These are phyloP conservation scores for Gila orcuttii DNA, from an alignment of 2,113 vertebrate genomes.

Conservation along the genomic window DNA sequence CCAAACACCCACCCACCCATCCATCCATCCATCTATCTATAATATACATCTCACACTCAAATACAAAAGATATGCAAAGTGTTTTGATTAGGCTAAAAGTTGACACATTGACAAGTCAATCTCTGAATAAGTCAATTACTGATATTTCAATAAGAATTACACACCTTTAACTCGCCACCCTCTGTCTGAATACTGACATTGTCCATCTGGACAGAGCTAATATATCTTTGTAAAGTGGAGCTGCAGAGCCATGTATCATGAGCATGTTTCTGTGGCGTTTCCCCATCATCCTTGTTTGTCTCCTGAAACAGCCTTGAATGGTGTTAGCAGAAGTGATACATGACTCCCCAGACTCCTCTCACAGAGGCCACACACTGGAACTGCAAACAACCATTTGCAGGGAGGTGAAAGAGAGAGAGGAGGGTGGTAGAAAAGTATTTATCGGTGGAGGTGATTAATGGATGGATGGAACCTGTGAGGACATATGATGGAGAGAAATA, in stretches of 20 bases:
- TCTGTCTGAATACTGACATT: conserved; percentile 30
- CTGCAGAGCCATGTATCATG: conserved; percentile 48
- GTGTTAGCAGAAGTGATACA: conserved; percentile 42
- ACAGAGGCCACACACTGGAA: conserved; percentile 38
- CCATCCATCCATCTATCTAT: no score
- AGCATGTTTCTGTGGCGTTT: conserved; percentile 48
- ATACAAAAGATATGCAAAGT: no score
- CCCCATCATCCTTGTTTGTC: conserved; percentile 30
- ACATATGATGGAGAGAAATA: conserved; percentile 13
- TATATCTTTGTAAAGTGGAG: conserved; percentile 45
- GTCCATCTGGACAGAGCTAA: conserved; percentile 27
- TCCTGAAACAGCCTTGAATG: conserved; percentile 41
- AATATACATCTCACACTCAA: no score
- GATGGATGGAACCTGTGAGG: not conserved
- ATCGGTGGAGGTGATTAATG: conserved; percentile 34
- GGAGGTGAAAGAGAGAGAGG: conserved; percentile 3
- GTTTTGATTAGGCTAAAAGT: not conserved
- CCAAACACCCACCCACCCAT: no score
- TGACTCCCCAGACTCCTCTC: conserved; percentile 52
- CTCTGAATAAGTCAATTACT: conserved; percentile 16
- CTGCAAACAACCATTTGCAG: conserved; percentile 19
- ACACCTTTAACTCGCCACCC: not conserved
- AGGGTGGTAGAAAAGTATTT: not conserved
- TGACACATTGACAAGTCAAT: not conserved
- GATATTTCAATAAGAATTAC: not conserved